Evolutionary conservation across 2,888 invertebrate genomes (phyloP), one percentile per base, ranked within the genome.

Genomic region (Cerceris rybyensis): DNA sequence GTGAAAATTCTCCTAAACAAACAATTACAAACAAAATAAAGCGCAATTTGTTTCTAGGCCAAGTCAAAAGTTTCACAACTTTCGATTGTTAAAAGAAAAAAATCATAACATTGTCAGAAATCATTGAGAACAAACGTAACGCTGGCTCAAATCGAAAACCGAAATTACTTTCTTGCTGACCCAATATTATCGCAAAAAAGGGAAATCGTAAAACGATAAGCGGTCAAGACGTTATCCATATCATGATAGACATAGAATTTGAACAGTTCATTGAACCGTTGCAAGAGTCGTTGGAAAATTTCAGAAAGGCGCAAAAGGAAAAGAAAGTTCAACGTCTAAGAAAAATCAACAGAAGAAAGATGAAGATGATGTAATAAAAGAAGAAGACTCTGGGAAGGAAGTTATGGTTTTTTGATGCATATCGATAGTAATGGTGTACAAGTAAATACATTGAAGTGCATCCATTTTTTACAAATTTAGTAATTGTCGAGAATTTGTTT

Each of bases 211-310:
- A 98, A 93, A 98, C 98, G 0, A 95, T 99, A 61, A 95, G 96
- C 8, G 97, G 97, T 0, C 95, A 96, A 73, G 98, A 99, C 93
- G 97, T 99, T 6, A 93, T 98, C 46, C 95, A 96, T 81, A 98
- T 98, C 0, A 95, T 99, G 93, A 95, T 95, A 68, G 98, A 98
- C 81, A 96, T 98, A 91, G 98, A 99, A 91, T 98, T 99, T 92
- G 97, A 97, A 75, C 95, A 96, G 88, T 98, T 98, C 91, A 93
- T 97, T 0, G 96, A 96, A 60, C 96, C 97, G 0, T 91, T 98
- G 2, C 94, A 95, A 60, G 95, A 96, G 76, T 95, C 96, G 7
- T 93, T 98, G 59, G 96, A 97, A 91, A 94, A 93, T 14, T 96
- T 95, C 87, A 95, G 94, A 88, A 93, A 93, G 74, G 93, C 93